Percentiles rank a stretch among this genome's conserved stretches.
phyloP scores from a whole-genome alignment of 2,113 vertebrate species.

The Bagarius yarrelli region DNA sequence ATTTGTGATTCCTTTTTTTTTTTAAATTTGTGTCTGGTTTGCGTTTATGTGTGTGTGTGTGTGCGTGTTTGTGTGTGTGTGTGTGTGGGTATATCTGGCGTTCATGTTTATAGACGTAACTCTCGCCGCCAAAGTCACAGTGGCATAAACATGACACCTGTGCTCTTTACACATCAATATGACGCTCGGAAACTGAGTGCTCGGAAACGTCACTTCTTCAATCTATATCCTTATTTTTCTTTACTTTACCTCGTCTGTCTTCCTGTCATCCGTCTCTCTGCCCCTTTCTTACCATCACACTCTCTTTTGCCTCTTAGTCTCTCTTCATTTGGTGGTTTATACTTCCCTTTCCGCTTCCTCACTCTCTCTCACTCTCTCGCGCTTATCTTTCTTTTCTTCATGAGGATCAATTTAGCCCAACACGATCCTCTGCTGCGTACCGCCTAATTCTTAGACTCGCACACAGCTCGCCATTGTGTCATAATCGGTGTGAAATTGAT shows the following conservation, averaged over 20 bases:
- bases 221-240: slow-evolving; percentile 7
- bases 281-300: background rate
- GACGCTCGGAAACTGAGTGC: slow-evolving; percentile 15
- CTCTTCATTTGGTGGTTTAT: slow-evolving; percentile 40
- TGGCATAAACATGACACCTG: slow-evolving; percentile 1
- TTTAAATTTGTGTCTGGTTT: background rate
- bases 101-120: background rate
- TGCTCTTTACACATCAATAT: slow-evolving; percentile 23
- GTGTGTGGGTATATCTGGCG: background rate
- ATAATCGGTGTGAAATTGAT: slow-evolving; percentile 64
- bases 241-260: slow-evolving; percentile 25
- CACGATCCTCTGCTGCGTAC: slow-evolving; percentile 55
- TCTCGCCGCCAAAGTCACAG: slow-evolving; percentile 9
- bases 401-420: slow-evolving; percentile 62
- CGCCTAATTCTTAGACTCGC: slow-evolving; percentile 54
- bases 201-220: background rate
- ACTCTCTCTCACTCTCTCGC: slow-evolving; percentile 26
- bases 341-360: slow-evolving; percentile 18
- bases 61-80: slow-evolving; percentile 15
- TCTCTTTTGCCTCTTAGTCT: slow-evolving; percentile 31
- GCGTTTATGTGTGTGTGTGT: background rate
- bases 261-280: slow-evolving; percentile 22
- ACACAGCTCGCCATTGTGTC: slow-evolving; percentile 59
- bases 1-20: background rate
- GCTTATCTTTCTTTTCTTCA: slow-evolving; percentile 49